Evolutionary conservation across 92 coral and sea anemone genomes (phyloP), one percentile per base, ranked within the genome.

Genomic region (Actinernus sp.): DNA sequence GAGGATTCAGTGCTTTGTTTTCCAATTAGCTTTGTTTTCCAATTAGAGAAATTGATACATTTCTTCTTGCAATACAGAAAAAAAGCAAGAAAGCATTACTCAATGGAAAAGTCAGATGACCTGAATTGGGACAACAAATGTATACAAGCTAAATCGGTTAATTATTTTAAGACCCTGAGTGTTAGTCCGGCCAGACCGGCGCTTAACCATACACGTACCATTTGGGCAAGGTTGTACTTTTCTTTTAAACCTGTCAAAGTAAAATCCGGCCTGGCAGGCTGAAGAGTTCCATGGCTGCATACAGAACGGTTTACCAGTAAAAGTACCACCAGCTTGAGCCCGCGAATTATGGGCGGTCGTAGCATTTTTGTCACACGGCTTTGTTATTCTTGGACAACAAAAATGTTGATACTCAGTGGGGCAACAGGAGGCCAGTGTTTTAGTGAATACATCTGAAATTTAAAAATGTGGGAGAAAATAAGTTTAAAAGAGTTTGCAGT

Each of bases 261-360:
- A 86, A 52, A 81, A 86, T 23, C 92, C 92, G 2, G 74, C 79
- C 23, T 60, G 71, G 39, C 92, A 86, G 12, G 88, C 88, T 7
- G 81, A 19, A 13, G 49, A 52, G 31, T 67, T 49, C 84, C 78
- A 70, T 21, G 92, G 92, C 9, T 77, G 73, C 80, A 76, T 66
- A 62, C 92, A 86, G 10, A 56, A 38, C 2, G 79, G 85, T 37
- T 78, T 78, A 0, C 26, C 10, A 29, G 2, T 4, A 12, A 6
- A 6, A 32, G n/a, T 23, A 17, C 25, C 30, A 14, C 14, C 19
- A 25, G 13, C 39, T 19, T 0, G 1, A 9, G 26, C 14, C 31
- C 32, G 33, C 27, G 11, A 9, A 0, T 3, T 18, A 22, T 59
- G 84, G n/a, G 50, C 58, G 9, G 30, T 18, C 11, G 53, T 33